Conservation (phyloP, 2,797 vertebrate genomes). For the Scarus forsteni region DNA sequence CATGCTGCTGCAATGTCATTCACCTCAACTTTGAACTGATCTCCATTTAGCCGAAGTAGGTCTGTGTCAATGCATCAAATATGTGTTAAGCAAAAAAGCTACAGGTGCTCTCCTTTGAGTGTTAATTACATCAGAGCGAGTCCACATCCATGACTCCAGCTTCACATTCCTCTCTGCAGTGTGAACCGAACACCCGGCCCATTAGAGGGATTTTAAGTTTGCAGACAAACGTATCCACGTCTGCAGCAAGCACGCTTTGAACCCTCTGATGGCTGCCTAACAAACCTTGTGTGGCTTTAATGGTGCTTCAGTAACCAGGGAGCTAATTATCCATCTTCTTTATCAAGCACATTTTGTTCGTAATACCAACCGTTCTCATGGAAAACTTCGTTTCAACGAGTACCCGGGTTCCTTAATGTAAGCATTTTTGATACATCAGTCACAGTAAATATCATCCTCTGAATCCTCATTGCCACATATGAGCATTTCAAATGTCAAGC, state of each 20-base stretch:
- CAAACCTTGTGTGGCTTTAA: conserved; percentile 17
- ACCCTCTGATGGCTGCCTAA: conserved; percentile 17
- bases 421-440: neutral
- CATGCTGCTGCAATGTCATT: too few species aligned
- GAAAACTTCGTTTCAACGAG: neutral
- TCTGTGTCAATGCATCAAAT: neutral
- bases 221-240: conserved; percentile 22
- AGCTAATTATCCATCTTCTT: conserved; percentile 51
- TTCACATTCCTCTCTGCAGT: neutral
- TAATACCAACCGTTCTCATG: conserved; percentile 1
- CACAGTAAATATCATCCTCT: conserved; percentile 2
- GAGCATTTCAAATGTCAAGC: conserved; percentile 13
- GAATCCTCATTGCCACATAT: neutral
- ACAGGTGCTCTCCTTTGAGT: conserved; percentile 11
- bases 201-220: conserved; percentile 27
- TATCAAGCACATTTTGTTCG: conserved; percentile 4
- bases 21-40: too few species aligned
- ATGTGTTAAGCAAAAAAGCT: neutral
- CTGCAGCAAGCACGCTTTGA: conserved; percentile 5
- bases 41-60: too few species aligned
- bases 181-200: neutral
- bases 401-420: neutral
- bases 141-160: conserved; percentile 6
- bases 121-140: conserved; percentile 12
- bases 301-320: conserved; percentile 38